Conservation (phyloP, 2,888 invertebrate species). For the Sisyra terminalis region DNA sequence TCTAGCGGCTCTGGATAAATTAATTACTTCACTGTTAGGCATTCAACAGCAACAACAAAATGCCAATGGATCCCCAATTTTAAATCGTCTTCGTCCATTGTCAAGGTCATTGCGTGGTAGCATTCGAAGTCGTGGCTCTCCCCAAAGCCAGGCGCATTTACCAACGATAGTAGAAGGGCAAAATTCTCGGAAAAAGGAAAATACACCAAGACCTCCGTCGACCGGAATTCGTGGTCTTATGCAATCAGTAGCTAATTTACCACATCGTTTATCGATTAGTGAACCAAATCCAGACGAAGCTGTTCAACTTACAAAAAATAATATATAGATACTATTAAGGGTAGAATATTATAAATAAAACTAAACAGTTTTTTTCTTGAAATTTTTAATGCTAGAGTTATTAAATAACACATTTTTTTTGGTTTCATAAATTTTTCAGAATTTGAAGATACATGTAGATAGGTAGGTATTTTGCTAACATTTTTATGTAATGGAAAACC, state of each 20-base stretch:
- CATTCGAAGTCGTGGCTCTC: slow-evolving; percentile 6
- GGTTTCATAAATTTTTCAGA: not conserved
- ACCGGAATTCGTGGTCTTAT: slow-evolving; percentile 3
- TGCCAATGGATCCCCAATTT: slow-evolving; percentile 10
- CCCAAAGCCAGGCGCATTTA: slow-evolving; percentile 2
- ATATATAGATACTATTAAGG: no score
- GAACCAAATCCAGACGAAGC: slow-evolving; percentile 1
- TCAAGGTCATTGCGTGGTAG: slow-evolving; percentile 13
- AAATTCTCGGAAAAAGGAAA: slow-evolving; percentile 2
- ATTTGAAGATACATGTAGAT: not conserved
- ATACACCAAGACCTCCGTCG: slow-evolving; percentile 1
- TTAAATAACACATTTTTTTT: no score
- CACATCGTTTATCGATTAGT: slow-evolving; percentile 6
- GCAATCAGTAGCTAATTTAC: slow-evolving; percentile 3
- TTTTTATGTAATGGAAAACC: not conserved
- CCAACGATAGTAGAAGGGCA: slow-evolving; percentile 9
- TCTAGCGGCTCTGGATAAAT: slow-evolving; percentile 42
- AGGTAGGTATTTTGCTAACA: not conserved
- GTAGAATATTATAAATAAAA: no score
- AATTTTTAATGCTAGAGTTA: no score
- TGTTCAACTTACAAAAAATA: slow-evolving; percentile 5
- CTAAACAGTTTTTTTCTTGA: no score
- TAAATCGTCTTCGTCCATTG: slow-evolving; percentile 10
- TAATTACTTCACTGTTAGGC: slow-evolving; percentile 41
- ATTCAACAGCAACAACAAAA: slow-evolving; percentile 24